Percentiles rank a stretch among this genome's conserved stretches.
These are phyloP conservation scores for Chymomyza caudatula DNA, from an alignment of 2,888 invertebrate species.

Conservation along the genomic window DNA sequence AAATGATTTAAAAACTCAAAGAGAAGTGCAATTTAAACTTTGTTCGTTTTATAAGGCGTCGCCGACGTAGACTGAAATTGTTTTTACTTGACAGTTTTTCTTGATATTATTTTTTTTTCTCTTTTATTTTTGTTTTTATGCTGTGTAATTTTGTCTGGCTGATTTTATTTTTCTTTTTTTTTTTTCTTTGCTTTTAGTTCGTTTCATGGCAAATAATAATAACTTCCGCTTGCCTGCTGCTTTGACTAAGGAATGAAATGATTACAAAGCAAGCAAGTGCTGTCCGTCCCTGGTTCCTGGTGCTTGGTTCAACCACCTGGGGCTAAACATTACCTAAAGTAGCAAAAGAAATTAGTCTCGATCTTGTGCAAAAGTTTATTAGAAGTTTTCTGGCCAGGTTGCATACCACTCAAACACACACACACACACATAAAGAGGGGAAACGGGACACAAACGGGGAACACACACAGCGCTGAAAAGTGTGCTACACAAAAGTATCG, in stretches of 20 bases:
- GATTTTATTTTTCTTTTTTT: slow-evolving; percentile 4
- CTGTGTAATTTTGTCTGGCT: slow-evolving; percentile 4
- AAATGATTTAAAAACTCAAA: slow-evolving; percentile 44
- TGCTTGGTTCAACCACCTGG: not conserved
- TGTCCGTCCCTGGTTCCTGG: not conserved
- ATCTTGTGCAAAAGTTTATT: not conserved
- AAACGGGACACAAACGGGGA: too few relatives aligned
- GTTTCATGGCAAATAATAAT: slow-evolving; percentile 68
- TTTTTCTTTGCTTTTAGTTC: slow-evolving; percentile 19
- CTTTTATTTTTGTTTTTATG: not conserved
- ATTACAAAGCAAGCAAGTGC: slow-evolving; percentile 45
- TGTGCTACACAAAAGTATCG: not conserved
- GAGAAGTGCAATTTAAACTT: slow-evolving; percentile 64
- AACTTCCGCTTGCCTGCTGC: slow-evolving; percentile 55
- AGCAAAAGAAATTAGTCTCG: not conserved
- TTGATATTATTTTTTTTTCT: not conserved
- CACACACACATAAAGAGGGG: not conserved
- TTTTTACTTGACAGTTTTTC: slow-evolving; percentile 25
- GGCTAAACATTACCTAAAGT: not conserved
- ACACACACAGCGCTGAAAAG: not conserved
- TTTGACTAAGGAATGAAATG: slow-evolving; percentile 61
- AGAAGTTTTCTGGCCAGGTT: not conserved
- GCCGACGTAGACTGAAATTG: slow-evolving; percentile 22
- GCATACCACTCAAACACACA: not conserved
- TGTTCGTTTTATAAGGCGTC: slow-evolving; percentile 26